Conservation (phyloP, 2,888 invertebrate genomes). For the Choreutis nemorana region DNA sequence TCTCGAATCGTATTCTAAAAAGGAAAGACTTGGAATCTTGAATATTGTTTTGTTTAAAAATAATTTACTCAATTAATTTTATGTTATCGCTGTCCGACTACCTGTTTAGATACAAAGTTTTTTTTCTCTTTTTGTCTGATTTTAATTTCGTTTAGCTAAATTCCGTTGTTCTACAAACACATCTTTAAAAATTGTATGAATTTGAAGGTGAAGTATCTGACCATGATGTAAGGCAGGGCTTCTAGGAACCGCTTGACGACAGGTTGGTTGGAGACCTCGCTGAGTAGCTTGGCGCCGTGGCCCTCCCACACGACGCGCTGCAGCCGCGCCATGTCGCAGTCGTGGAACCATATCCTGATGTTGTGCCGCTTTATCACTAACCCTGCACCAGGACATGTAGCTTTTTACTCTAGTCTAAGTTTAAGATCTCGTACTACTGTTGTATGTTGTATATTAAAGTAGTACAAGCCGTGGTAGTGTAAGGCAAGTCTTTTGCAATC, state of each 20-base stretch:
- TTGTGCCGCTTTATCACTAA: constrained; percentile 85
- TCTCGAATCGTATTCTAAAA: constrained; percentile 81
- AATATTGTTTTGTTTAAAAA: not conserved
- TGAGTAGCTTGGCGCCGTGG: constrained; percentile 82
- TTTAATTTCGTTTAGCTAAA: too few species aligned
- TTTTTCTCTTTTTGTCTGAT: too few species aligned
- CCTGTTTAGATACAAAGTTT: too few species aligned
- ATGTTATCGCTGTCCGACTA: too few species aligned
- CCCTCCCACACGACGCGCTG: constrained; percentile 92
- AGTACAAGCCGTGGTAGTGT: not conserved
- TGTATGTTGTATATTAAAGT: too few species aligned
- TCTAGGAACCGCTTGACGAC: constrained; percentile 86
- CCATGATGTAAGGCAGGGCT: constrained; percentile 95
- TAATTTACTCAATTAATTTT: too few species aligned
- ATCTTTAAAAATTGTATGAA: too few species aligned
- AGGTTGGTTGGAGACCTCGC: constrained; percentile 85
- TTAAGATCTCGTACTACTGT: too few species aligned
- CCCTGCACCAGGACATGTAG: constrained; percentile 49
- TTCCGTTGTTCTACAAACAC: too few species aligned
- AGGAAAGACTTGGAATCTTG: not conserved
- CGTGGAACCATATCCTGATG: constrained; percentile 95
- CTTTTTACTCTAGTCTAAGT: too few species aligned
- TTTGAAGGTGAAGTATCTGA: constrained; percentile 49
- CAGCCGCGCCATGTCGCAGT: constrained; percentile 84
- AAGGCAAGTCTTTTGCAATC: not conserved